Conservation (phyloP, 2,113 vertebrate genomes). For the Tragulus kanchil region DNA sequence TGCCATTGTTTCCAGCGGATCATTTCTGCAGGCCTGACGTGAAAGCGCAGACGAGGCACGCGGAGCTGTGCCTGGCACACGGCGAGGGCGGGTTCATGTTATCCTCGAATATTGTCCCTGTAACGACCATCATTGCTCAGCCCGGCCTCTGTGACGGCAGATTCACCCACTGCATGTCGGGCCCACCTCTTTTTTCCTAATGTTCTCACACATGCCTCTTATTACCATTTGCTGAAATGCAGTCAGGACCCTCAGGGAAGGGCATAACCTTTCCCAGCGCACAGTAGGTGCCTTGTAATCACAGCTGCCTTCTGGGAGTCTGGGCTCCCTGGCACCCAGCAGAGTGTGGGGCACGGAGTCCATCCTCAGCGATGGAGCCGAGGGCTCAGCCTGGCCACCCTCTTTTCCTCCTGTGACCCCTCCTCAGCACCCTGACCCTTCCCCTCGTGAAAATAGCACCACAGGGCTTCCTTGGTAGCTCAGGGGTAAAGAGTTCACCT, state of each 20-base stretch:
- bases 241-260: background rate
- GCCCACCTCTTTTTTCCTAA: background rate
- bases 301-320: background rate
- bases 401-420: background rate
- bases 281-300: background rate
- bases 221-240: background rate
- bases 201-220: background rate
- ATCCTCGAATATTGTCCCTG: fast-evolving
- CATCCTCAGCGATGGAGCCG: fast-evolving
- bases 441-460: background rate
- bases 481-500: too few species aligned
- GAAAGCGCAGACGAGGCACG: fast-evolving
- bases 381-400: background rate
- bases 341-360: fast-evolving
- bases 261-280: background rate
- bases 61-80: fast-evolving
- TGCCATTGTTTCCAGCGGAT: fast-evolving
- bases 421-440: fast-evolving
- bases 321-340: background rate
- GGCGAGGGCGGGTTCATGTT: fast-evolving
- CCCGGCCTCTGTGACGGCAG: fast-evolving
- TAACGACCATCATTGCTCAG: fast-evolving
- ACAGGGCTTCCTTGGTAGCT: too few species aligned
- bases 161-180: fast-evolving
- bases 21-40: background rate